Conservation (phyloP, 2,113 vertebrate species). For the Pseudolaguvia tuberculata region DNA sequence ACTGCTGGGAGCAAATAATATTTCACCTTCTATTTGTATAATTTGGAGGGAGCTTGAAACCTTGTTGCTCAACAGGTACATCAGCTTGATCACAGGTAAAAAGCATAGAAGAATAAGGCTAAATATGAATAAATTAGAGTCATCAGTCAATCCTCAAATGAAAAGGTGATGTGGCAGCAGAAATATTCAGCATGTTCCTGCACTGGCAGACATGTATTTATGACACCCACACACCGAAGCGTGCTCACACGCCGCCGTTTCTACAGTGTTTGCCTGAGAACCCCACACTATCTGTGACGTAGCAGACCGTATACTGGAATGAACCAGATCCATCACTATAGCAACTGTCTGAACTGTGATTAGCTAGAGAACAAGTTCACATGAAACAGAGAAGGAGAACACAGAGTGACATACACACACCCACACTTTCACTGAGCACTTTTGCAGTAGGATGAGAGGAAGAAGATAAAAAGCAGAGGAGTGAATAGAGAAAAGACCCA, state of each 20-base stretch:
- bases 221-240: conserved; percentile 23
- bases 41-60: neutral
- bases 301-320: conserved; percentile 40
- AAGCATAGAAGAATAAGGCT: neutral
- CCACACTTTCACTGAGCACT: conserved; percentile 16
- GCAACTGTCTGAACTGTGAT: conserved; percentile 47
- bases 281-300: conserved; percentile 41
- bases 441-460: conserved; percentile 4
- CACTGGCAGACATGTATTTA: conserved; percentile 27
- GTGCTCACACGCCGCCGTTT: neutral
- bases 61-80: neutral
- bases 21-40: neutral
- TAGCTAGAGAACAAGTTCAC: conserved; percentile 37
- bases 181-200: conserved; percentile 1
- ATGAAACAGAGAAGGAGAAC: conserved; percentile 32
- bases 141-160: neutral
- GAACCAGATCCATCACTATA: conserved; percentile 32
- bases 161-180: conserved; percentile 11
- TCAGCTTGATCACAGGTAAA: neutral
- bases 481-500: conserved; percentile 24
- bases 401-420: conserved; percentile 27
- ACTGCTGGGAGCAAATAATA: neutral
- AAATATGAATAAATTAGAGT: neutral
- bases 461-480: conserved; percentile 1
- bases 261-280: conserved; percentile 30